Evolutionary conservation across 2,888 invertebrate species (phyloP).

Genomic region (Agrilus cyanescens): DNA sequence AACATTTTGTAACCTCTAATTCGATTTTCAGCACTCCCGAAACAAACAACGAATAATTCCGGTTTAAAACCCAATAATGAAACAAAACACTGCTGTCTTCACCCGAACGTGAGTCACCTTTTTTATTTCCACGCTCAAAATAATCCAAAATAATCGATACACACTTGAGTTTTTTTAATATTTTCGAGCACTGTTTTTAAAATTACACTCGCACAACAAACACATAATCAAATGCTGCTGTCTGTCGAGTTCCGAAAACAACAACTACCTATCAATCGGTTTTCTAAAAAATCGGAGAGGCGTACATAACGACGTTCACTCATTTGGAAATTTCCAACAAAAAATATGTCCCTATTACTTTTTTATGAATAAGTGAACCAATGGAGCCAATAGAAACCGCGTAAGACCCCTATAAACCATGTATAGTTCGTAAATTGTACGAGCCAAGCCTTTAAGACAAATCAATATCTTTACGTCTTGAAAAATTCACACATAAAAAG

Average conservation of each 20-base stretch:
- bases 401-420: constrained; percentile 38
- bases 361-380: constrained; percentile 40
- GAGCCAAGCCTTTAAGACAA: constrained; percentile 38
- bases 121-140: constrained; percentile 28
- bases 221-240: constrained; percentile 12
- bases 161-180: constrained; percentile 23
- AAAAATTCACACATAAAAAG: constrained; percentile 32
- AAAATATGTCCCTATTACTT: constrained; percentile 35
- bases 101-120: constrained; percentile 27
- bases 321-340: constrained; percentile 53
- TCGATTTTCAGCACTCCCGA: constrained; percentile 5
- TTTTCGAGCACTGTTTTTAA: constrained; percentile 23
- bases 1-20: constrained; percentile 40
- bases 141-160: constrained; percentile 33
- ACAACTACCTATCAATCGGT: constrained; percentile 21
- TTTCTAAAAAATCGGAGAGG: constrained; percentile 35
- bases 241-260: constrained; percentile 9
- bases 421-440: constrained; percentile 36
- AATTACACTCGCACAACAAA: constrained; percentile 21
- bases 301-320: constrained; percentile 39
- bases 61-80: constrained; percentile 6
- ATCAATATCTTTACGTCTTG: constrained; percentile 38
- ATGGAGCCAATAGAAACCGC: constrained; percentile 39
- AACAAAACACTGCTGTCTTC: constrained; percentile 9
- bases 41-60: background rate